Evolutionary conservation across 1,140 invertebrate species (phyloP), one percentile per base, ranked within the genome.

Genomic region (Trachymyrmex cornetzi): DNA sequence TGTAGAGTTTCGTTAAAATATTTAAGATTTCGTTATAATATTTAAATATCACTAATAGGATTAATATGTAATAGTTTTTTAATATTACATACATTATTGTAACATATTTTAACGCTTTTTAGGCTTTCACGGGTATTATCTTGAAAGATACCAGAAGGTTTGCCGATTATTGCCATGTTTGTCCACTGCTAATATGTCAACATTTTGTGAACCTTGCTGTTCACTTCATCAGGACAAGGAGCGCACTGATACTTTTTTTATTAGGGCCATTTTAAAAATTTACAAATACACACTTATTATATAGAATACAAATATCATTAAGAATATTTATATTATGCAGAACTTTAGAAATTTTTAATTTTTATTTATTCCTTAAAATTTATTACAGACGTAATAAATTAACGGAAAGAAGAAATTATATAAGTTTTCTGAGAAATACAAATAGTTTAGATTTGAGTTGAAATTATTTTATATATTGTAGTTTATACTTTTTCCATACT

Each of bases 381-480:
- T 48, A 11, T 27, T 19, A 24, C 14, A 38, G 11, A 55, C 5
- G 24, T 66, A 50, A 38, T 19, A 30, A 38, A 79, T 64, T 64
- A 53, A 79, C 34, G 44, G 9, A 55, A 57, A 34, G 1, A 34
- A 19, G 4, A n/a, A 53, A 53, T 19, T 12, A 12, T 55, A 50
- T 22, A 34, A 53, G 38, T 81, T 69, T 69, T n/a, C 16, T 24
- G 4, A 44, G 16, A 69, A 48, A 67, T 69, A 22, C 27, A 57
- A 44, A 38, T 44, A 38, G 55, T 81, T 11, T 38, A 69, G n/a
- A 69, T n/a, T 22, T 0, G 4, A 67, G 30, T 44, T 81, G 34
- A 55, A 14, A 71, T 38, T 53, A 24, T 69, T 69, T 50, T 38
- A 12, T 38, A 12, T 55, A 69, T n/a, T n/a, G n/a, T 27, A 38